Evolutionary conservation across 2,888 invertebrate genomes (phyloP), one percentile per base, ranked within the genome.

Genomic region (Nemurella pictetii): DNA sequence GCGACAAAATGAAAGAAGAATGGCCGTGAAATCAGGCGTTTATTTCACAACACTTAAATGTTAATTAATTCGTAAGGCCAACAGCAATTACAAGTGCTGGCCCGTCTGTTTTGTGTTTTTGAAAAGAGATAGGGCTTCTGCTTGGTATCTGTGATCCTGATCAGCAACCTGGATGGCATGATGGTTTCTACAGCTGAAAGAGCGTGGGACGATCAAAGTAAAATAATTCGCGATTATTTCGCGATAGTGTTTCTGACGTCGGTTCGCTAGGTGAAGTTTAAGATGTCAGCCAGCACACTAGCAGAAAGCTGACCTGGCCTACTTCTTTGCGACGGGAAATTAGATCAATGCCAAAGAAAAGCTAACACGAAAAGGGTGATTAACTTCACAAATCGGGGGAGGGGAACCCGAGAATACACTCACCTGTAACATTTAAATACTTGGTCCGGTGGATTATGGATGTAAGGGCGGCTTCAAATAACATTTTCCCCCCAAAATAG

Each of bases 281-380:
- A 55, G 55, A 55, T 55, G 55, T 55, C 55, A 55, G 55, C 55
- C 12, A 7, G 15, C 55, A 55, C 55, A 1, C 55, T 55, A 20
- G 55, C 55, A 20, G 9, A 55, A 12, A 7, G 55, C 28, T 75
- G 75, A 75, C 75, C 75, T 28, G 75, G 75, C 75, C 75, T 75
- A 75, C 27, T 75, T 75, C 26, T 28, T 75, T 25, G 28, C 27
- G 75, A 3, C 55, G 28, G 75, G 20, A 25, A 75, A 75, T 75
- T 4, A 75, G 75, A 75, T 75, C 75, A 75, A 75, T 75, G 75
- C 27, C 75, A 75, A 75, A 75, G 75, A 75, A 28, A 75, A 75
- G 75, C 28, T 26, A 75, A 75, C 75, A 75, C 75, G 75, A 75
- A 75, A 75, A 26, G 75, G 26, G 75, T 55, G 55, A 55, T 55